Evolutionary conservation across 2,113 vertebrate genomes (phyloP).

Genomic region (Chinchilla lanigera): DNA sequence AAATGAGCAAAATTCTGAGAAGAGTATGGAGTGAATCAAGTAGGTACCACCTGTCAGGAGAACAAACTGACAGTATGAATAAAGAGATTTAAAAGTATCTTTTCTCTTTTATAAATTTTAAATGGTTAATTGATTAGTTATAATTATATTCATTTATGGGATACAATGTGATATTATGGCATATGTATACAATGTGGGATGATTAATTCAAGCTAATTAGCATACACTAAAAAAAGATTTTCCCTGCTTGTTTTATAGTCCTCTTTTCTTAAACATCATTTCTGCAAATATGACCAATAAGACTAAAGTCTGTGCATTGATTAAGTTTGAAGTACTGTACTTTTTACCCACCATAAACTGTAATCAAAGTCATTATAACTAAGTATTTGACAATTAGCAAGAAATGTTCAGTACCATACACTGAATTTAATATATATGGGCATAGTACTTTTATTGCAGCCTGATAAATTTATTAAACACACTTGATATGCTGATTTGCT

Average conservation of each 20-base stretch:
- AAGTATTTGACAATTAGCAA: conserved; percentile 5
- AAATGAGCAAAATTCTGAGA: not conserved
- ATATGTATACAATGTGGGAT: not conserved
- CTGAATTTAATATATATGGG: conserved; percentile 13
- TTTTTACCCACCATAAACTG: not conserved
- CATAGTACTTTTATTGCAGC: not conserved
- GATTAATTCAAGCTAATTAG: not conserved
- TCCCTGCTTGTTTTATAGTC: not conserved
- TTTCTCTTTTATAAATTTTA: not conserved
- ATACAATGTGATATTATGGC: not conserved
- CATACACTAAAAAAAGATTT: not conserved
- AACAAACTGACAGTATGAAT: not conserved
- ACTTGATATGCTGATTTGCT: not conserved
- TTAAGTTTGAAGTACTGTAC: conserved; percentile 5
- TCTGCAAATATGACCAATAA: not conserved
- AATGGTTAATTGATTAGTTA: not conserved
- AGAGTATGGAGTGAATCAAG: not conserved
- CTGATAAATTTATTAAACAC: conserved; percentile 22
- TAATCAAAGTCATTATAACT: not conserved
- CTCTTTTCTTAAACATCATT: not conserved
- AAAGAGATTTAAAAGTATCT: not conserved
- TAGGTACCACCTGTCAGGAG: not conserved
- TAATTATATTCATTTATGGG: not conserved
- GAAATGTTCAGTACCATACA: not conserved
- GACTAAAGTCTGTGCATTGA: not conserved